Evolutionary conservation across 2,113 vertebrate species (phyloP), one percentile per base, ranked within the genome.

Genomic region (Psittacus erithacus): DNA sequence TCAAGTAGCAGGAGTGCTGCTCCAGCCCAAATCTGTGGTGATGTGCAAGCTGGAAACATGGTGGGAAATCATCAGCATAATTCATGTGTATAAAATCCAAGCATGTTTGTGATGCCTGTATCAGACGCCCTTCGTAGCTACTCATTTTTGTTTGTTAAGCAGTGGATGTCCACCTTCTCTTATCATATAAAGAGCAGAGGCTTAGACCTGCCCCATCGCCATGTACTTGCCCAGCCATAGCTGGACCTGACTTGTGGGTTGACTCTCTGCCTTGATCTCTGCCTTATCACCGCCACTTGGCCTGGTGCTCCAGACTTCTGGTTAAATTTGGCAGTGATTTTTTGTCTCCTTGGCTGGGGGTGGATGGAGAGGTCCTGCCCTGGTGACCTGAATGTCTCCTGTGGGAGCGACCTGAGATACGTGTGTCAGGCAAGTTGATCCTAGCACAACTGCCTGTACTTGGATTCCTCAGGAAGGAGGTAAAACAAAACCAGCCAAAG

Each of bases 161-260:
- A 9, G 2, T 9, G 60, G 59, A 13, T 39, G 17, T 52, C 31
- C 47, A 38, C 33, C 63, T 50, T 55, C 49, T 83, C 10, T 16
- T 63, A 0, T 1, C 11, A 2, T 27, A 1, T 9, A 19, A 19
- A 60, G 47, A 16, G 8, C 35, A 38, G 5, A 0, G 2, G 12
- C 82, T 89, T 6, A 6, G n/a, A 81, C 19, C 33, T 85, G 71
- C 8, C 44, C 53, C 18, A 1, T 76, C 10, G 3, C 38, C 25
- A 1, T 2, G 35, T 64, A 14, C 69, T 74, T 7, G 7, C 8
- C 38, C 62, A 60, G 0, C 44, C 9, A 1, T 47, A 4, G 1
- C 43, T 62, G 63, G 35, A 24, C 33, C 47, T 55, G 17, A 35
- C 29, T 16, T 28, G 8, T 12, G 57, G n/a, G 11, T 57, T 70